Conservation (phyloP, 2,888 invertebrate genomes). For the Cryptosula pallasiana region DNA sequence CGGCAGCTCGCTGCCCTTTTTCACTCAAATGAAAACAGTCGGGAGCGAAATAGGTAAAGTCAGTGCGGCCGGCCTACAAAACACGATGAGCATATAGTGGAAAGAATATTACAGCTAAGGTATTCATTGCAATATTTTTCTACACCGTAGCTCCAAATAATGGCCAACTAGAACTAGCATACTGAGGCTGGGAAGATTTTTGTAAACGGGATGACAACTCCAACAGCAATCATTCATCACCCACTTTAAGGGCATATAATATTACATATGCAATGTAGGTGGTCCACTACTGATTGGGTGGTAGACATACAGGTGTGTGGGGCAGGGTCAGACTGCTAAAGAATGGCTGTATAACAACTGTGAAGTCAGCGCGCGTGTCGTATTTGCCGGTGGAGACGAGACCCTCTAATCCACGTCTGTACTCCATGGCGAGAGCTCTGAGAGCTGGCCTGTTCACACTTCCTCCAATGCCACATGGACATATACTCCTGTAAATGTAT, state of each 20-base stretch:
- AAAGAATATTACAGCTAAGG: no score
- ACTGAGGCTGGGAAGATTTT: no score
- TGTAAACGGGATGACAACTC: no score
- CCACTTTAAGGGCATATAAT: no score
- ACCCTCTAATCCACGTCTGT: constrained; percentile 33
- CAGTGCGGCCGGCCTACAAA: constrained; percentile 12
- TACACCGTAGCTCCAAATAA: no score
- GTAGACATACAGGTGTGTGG: no score
- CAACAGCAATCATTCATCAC: no score
- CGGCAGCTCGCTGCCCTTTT: constrained; percentile 27
- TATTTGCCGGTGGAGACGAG: constrained; percentile 41
- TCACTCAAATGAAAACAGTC: constrained; percentile 30
- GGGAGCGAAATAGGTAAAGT: constrained; percentile 29
- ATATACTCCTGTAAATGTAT: constrained; percentile 26
- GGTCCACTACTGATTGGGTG: no score
- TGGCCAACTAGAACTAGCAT: no score
- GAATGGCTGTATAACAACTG: constrained; percentile 49
- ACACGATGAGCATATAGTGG: neutral
- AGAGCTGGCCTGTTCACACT: constrained; percentile 10
- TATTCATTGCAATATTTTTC: no score
- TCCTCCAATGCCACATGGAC: constrained; percentile 27
- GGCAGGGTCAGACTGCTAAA: constrained; percentile 37
- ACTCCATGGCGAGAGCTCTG: constrained; percentile 27
- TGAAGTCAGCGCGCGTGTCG: constrained; percentile 46
- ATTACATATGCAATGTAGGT: no score